These are phyloP conservation scores for Oryzias melastigma DNA, from an alignment of 2,113 vertebrate genomes.

Conservation along the genomic window DNA sequence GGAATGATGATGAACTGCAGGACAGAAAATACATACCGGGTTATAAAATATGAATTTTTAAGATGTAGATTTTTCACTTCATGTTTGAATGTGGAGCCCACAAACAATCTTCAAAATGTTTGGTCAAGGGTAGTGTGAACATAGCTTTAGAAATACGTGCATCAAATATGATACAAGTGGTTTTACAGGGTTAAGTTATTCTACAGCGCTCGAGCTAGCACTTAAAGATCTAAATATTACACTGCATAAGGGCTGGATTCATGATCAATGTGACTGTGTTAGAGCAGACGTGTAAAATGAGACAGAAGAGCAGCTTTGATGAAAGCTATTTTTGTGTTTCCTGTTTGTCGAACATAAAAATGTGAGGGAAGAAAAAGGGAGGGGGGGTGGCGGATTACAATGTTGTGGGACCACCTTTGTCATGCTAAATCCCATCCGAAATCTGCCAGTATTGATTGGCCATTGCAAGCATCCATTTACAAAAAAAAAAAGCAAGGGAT, in stretches of 20 bases:
- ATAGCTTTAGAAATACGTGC: too few relatives aligned
- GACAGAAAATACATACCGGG: too few relatives aligned
- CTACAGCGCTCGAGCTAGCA: conserved; percentile 30
- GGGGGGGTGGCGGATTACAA: conserved; percentile 61
- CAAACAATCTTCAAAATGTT: too few relatives aligned
- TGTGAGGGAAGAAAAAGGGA: conserved; percentile 30
- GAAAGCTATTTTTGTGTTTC: conserved; percentile 59
- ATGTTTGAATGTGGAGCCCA: too few relatives aligned
- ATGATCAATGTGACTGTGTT: conserved; percentile 26
- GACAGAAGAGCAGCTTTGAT: conserved; percentile 34
- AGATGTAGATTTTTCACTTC: too few relatives aligned
- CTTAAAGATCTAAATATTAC: conserved; percentile 70
- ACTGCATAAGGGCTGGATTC: conserved; percentile 48
- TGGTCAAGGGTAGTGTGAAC: too few relatives aligned
- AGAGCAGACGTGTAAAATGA: conserved; percentile 6
- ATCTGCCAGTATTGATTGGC: conserved; percentile 75
- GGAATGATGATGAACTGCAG: too few relatives aligned
- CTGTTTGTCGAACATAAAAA: conserved; percentile 21
- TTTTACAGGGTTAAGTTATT: conserved; percentile 14
- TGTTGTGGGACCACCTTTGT: conserved; percentile 71
- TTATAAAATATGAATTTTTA: too few relatives aligned
- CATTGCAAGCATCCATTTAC: conserved; percentile 63
- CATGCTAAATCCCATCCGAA: conserved; percentile 72
- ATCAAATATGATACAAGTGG: background rate
- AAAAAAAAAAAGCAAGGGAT: conserved; percentile 46